Conservation (phyloP, 92 coral and sea anemone species). For the Metridium senile region DNA sequence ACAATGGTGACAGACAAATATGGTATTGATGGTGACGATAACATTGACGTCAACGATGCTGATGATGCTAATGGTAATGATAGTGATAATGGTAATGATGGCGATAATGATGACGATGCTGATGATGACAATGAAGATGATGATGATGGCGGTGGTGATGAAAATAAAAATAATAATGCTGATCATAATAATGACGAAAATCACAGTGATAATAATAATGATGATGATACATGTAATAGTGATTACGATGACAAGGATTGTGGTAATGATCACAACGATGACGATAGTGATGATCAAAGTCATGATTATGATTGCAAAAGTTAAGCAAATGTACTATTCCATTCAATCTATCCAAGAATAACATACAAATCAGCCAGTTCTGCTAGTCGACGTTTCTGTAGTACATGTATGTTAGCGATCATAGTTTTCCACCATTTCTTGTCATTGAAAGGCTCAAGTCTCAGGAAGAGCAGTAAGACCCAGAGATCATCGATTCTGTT, state of each 20-base stretch:
- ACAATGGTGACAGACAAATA: not conserved
- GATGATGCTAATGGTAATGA: not conserved
- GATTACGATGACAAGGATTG: too few relatives aligned
- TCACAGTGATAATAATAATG: not conserved
- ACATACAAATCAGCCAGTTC: conserved; percentile 62
- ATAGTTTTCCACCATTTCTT: conserved; percentile 74
- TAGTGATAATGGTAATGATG: not conserved
- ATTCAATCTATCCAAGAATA: too few relatives aligned
- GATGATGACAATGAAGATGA: not conserved
- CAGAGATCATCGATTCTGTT: conserved; percentile 77
- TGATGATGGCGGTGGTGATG: not conserved
- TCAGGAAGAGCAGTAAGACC: conserved; percentile 62
- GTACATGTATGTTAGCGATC: conserved; percentile 33
- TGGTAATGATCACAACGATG: too few relatives aligned
- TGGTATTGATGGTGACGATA: not conserved
- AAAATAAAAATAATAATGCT: too few relatives aligned
- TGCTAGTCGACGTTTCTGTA: conserved; percentile 45
- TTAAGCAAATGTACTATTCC: too few relatives aligned
- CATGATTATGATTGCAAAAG: too few relatives aligned
- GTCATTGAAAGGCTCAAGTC: conserved; percentile 75
- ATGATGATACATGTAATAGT: too few relatives aligned
- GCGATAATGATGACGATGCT: not conserved
- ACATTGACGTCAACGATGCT: not conserved
- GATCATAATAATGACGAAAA: not conserved
- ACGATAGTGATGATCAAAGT: not conserved